Conservation (phyloP, 1,140 invertebrate genomes). For the Pomacea maculata region DNA sequence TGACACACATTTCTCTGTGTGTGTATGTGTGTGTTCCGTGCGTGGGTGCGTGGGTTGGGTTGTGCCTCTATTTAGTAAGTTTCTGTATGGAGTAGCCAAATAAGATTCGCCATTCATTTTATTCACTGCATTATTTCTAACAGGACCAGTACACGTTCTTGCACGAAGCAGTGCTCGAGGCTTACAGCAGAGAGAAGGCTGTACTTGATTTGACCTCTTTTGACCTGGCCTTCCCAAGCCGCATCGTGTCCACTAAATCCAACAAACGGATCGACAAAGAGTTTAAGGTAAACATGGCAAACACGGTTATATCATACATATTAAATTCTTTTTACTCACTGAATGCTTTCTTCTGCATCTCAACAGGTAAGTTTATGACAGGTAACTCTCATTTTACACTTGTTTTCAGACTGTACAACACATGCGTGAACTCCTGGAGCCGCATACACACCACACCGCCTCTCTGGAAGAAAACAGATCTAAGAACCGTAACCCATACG, state of each 20-base stretch:
- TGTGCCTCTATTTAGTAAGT: neutral
- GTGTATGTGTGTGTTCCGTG: neutral
- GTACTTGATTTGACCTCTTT: neutral
- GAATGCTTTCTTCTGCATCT: too few species aligned
- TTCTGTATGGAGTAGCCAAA: neutral
- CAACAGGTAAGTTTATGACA: too few species aligned
- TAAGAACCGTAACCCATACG: too few species aligned
- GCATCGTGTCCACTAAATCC: neutral
- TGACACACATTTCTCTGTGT: neutral
- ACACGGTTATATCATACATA: too few species aligned
- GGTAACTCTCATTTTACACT: too few species aligned
- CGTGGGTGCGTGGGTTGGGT: neutral
- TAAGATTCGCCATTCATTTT: neutral
- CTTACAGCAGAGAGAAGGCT: slow-evolving; percentile 5
- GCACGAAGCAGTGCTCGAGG: slow-evolving; percentile 24
- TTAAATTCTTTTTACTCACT: too few species aligned
- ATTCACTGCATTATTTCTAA: slow-evolving; percentile 7
- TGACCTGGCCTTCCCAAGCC: neutral
- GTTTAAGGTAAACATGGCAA: neutral
- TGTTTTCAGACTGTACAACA: too few species aligned
- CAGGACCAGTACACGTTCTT: slow-evolving; percentile 30
- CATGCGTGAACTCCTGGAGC: too few species aligned
- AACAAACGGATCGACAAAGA: slow-evolving; percentile 1
- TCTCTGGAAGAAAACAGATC: too few species aligned
- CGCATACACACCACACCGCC: too few species aligned